Base-by-base conservation (phyloP, 1,140 invertebrate species). In the Panulirus ornatus region DNA sequence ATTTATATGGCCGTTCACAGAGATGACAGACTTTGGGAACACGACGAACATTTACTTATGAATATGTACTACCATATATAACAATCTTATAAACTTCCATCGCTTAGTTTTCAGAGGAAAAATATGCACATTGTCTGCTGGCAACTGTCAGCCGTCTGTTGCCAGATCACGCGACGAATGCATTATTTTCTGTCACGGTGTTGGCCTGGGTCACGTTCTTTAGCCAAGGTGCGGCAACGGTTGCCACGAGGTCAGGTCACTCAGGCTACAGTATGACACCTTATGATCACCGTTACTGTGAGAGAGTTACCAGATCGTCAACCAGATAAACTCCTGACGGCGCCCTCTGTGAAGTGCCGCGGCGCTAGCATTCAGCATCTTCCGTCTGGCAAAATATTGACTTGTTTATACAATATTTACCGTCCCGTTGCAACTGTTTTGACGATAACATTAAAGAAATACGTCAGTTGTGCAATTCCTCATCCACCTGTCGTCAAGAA, bases 131-230 rank as follows among this genome's bases (percentile, higher is more conserved):
- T 63, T 79, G 2, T 54, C 30, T 44, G 30, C 9, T 66, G 71
- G 85, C 85, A 88, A 44, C 85, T 88, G 22, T 42, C n/a, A 5
- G 40, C 16, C 54, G 75, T 42, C 36, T 79, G 85, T 88, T 88
- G 85, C 85, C 85, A 88, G 85, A 51, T 88, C 34, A 79, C 58
- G 30, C 73, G 85, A 88, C 76, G 85, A 79, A 88, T 88, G 47
- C 73, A 88, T 88, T 88, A 88, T 81, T 88, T 70, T 79, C n/a
- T 70, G 85, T 88, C 85, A 88, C 85, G 85, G 75, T 88, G 75
- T 81, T 66, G 85, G 34, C 47, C 34, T 51, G 73, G 84, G 84
- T 87, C 84, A 87, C 84, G 84, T 87, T 86, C 36, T 34, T 75
- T 34, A 22, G 58, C 2, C 54, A 30, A 58, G 51, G 38, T 66